Evolutionary conservation across 2,797 vertebrate genomes (phyloP).

Genomic region (Ctenochaetus hawaiiensis): DNA sequence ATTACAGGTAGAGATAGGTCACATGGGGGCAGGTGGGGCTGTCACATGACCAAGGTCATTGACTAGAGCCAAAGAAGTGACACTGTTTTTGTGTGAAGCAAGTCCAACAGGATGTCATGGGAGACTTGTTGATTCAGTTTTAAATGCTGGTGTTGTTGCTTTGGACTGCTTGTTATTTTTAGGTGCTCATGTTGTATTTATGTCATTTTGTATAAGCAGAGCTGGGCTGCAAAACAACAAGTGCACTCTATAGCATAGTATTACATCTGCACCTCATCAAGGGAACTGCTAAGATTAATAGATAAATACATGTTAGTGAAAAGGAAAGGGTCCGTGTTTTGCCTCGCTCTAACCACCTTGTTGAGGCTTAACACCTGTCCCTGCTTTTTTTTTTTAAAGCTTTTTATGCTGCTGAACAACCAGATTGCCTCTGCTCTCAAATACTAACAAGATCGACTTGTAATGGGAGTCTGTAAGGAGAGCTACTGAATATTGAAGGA

Average conservation of each 20-base stretch:
- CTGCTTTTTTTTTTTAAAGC: background rate
- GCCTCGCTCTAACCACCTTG: background rate
- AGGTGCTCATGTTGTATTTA: background rate
- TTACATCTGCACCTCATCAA: background rate
- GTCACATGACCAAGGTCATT: background rate
- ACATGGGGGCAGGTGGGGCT: background rate
- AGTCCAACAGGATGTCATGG: background rate
- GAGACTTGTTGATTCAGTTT: background rate
- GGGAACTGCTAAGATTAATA: no score
- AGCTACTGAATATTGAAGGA: constrained; percentile 6
- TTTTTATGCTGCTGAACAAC: background rate
- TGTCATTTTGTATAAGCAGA: background rate
- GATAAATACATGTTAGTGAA: no score
- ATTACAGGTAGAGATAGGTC: background rate
- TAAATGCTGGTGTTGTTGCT: background rate
- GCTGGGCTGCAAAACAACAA: background rate
- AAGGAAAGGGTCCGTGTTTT: background rate
- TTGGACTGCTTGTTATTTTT: background rate
- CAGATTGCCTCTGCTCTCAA: background rate
- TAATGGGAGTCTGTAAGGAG: background rate
- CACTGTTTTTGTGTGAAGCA: background rate
- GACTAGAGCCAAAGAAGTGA: background rate
- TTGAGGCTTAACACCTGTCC: background rate
- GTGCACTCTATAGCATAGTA: no score
- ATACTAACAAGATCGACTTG: background rate